Evolutionary conservation across 64 coral and sea anemone species (phyloP), one percentile per base, ranked within the genome.

Genomic region (Actinia tenebrosa): DNA sequence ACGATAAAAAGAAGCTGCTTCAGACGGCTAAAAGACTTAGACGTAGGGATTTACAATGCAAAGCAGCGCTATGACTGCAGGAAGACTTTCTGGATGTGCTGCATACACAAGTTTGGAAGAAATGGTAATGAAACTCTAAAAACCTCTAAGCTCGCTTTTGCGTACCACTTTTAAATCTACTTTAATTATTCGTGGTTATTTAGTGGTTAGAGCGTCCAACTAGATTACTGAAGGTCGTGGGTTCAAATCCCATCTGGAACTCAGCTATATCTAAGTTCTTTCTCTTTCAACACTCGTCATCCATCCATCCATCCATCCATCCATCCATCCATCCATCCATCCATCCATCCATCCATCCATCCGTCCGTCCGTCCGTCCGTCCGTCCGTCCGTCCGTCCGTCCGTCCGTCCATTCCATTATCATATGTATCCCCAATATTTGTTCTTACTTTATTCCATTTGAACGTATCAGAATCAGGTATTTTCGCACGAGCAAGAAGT

Each of bases 1-100:
- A 11, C 45, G 5, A 79, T 44, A 11, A 79, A 85, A 25, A 26
- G 64, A 20, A 77, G 46, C 46, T 87, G 60, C 27, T 25, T 11
- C 19, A 53, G 44, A 44, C 11, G 54, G 77, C 0, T 30, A 17
- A 62, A 44, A 42, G 84, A 86, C 17, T 20, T 64, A 23, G 77
- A 79, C 45, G 77, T 79, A 5, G 7, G 16, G 18, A 42, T 44
- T 44, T 45, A 45, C 18, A 47, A 79, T 11, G 17, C 14, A 16
- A 16, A 79, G 19, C 30, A 42, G 18, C 77, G 77, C 7, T 79
- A 79, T 45, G 5, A 45, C 30, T 91, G 89, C 75, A 86, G 52
- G 46, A 25, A n/a, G 15, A 71, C 54, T n/a, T 91, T 91, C 77
- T 86, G 86, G 56, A 79, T 84, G 13, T 91, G 89, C 42, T 91